These are phyloP conservation scores for Xiphorhynchus elegans DNA, from an alignment of 2,113 vertebrate genomes.

Conservation along the genomic window DNA sequence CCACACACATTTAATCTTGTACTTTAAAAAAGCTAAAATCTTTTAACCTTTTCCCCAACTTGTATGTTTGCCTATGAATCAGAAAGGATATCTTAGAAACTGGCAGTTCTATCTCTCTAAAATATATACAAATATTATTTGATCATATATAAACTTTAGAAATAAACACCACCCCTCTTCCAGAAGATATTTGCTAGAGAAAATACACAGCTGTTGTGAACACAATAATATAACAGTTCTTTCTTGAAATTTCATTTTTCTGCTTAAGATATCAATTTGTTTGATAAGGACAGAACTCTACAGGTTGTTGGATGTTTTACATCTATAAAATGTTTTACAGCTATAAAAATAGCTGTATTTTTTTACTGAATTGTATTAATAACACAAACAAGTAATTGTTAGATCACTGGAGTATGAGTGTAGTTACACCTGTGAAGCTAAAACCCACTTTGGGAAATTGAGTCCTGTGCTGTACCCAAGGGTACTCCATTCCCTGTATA, in stretches of 20 bases:
- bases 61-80: neutral
- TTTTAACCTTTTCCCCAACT: neutral
- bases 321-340: too few species aligned
- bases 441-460: neutral
- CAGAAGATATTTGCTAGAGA: neutral
- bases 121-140: neutral
- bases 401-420: neutral
- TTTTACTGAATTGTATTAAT: neutral
- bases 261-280: neutral
- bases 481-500: neutral
- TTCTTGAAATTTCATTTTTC: neutral
- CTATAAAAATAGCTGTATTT: neutral
- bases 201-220: neutral
- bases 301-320: neutral
- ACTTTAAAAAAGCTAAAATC: neutral
- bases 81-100: neutral
- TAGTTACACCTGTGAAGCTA: neutral
- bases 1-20: neutral
- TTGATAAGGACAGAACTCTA: neutral
- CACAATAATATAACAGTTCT: neutral
- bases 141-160: neutral
- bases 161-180: neutral
- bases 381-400: neutral
- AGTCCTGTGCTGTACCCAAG: neutral
- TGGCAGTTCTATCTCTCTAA: neutral